Evolutionary conservation across 2,113 vertebrate genomes (phyloP).

Genomic region (Sphyrna mokarran): DNA sequence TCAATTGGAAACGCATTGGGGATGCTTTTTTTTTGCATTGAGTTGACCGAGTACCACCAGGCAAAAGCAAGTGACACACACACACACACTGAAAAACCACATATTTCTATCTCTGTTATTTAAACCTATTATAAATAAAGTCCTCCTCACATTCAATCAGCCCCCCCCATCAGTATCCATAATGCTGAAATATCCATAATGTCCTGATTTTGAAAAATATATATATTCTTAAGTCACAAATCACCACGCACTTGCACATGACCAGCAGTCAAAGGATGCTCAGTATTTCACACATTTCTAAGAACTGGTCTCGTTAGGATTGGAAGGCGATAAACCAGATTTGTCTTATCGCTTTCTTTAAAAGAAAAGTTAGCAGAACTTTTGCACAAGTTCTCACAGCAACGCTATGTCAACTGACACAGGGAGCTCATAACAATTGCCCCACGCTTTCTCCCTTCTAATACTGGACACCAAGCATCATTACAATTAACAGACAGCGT

Average conservation of each 20-base stretch:
- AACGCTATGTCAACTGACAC: not conserved
- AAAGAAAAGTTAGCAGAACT: not conserved
- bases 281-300: not conserved
- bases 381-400: not conserved
- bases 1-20: not conserved
- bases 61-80: not conserved
- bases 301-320: not conserved
- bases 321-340: not conserved
- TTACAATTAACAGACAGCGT: not conserved
- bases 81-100: not conserved
- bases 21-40: not conserved
- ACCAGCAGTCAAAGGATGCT: not conserved
- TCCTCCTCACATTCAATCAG: not conserved
- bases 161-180: not conserved
- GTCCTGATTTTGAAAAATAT: no score
- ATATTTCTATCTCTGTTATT: no score
- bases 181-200: no score
- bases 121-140: no score
- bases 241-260: not conserved
- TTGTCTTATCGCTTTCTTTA: not conserved
- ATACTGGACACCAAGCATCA: not conserved
- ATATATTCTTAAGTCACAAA: not conserved
- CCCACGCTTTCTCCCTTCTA: no score
- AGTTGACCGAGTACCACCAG: not conserved
- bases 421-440: no score